Conservation (phyloP, 2,888 invertebrate genomes). For the Limnephilus rhombicus region DNA sequence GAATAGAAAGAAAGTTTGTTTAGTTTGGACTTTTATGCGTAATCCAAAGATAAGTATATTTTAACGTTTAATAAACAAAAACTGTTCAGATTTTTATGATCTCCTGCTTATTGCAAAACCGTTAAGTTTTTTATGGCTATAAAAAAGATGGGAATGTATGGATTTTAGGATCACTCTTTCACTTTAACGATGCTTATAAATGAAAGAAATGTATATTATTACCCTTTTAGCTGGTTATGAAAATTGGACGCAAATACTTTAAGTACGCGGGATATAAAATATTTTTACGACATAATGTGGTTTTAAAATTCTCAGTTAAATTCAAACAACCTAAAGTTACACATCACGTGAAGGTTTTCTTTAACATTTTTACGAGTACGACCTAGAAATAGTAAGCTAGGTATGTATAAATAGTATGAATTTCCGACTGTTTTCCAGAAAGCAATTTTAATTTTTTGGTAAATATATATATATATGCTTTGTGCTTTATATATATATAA, state of each 20-base stretch:
- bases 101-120: not conserved
- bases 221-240: conserved; percentile 18
- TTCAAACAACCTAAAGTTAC: not conserved
- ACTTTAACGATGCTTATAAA: conserved; percentile 17
- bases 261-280: not conserved
- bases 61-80: not conserved
- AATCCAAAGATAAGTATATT: not conserved
- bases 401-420: not conserved
- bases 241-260: conserved; percentile 20
- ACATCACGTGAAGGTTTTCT: not conserved
- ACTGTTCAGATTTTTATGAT: not conserved
- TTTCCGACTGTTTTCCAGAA: not conserved
- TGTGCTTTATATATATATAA: not conserved
- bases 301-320: not conserved
- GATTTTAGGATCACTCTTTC: conserved; percentile 30
- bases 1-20: not conserved
- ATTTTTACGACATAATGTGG: not conserved
- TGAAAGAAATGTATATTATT: not conserved
- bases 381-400: not conserved
- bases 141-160: not conserved
- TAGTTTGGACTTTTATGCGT: not conserved
- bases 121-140: not conserved
- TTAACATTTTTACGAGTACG: not conserved
- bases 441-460: not conserved
- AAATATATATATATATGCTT: not conserved